Evolutionary conservation across 2,113 vertebrate genomes (phyloP).

Genomic region (Fregetta grallaria): DNA sequence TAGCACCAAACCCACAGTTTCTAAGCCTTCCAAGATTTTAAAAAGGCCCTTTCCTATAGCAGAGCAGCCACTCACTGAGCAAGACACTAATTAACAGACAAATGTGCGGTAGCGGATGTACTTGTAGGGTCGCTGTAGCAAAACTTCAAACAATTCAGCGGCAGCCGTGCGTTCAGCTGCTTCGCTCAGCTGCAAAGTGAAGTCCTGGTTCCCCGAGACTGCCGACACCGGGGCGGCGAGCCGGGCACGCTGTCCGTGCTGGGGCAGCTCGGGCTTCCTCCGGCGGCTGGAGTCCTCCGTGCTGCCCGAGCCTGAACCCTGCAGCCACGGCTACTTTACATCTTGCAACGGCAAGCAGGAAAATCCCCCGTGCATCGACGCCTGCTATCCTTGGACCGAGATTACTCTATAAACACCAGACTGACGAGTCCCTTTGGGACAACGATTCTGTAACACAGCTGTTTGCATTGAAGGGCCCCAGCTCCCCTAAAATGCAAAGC

Average conservation of each 20-base stretch:
- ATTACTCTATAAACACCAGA: neutral
- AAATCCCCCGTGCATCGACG: accelerated
- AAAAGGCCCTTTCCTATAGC: neutral
- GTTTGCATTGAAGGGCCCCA: neutral
- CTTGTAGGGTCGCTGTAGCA: neutral
- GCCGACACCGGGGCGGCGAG: accelerated
- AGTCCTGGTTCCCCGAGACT: accelerated
- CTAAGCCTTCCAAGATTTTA: neutral
- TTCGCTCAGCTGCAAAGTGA: neutral
- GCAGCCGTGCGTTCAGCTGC: neutral
- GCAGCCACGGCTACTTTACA: accelerated
- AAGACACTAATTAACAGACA: neutral
- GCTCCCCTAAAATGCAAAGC: neutral
- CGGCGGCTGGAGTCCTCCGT: accelerated
- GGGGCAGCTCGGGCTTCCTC: neutral
- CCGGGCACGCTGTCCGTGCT: accelerated
- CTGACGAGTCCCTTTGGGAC: neutral
- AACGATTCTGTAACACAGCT: neutral
- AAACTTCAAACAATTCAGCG: neutral
- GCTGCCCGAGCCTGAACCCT: accelerated
- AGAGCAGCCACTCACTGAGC: neutral
- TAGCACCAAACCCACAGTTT: neutral
- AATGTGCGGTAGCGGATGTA: accelerated
- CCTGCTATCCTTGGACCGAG: neutral
- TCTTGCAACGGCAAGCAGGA: neutral